Percentiles rank a stretch among this genome's conserved stretches.
phyloP scores from a whole-genome alignment of 2,797 vertebrate species.

The Sparus aurata region DNA sequence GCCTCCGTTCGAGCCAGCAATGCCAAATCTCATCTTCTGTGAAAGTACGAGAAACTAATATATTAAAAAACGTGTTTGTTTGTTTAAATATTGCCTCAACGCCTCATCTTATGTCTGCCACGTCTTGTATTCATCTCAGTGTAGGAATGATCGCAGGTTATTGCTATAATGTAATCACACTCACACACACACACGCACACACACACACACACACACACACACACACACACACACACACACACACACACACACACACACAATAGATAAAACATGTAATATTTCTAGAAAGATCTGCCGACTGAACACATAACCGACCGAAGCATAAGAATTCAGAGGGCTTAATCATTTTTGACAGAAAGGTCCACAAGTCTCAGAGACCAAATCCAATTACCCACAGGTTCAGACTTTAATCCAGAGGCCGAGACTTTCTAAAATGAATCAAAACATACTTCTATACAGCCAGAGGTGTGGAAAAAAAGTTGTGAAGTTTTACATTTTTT shows the following conservation, averaged over 20 bases:
- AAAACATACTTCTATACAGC: conserved; percentile 2
- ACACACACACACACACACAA: conserved; percentile 24
- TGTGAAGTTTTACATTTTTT: not conserved
- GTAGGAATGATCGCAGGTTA: not conserved
- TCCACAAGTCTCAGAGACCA: conserved; percentile 53
- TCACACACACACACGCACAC: not conserved
- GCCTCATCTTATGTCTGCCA: conserved; percentile 2
- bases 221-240: not conserved
- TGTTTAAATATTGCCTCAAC: not conserved
- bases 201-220: not conserved
- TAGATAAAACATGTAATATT: conserved; percentile 42
- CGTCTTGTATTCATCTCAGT: conserved; percentile 10
- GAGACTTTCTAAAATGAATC: conserved; percentile 46
- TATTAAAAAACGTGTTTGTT: not conserved
- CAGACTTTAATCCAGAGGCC: conserved; percentile 61
- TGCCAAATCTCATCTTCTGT: not conserved
- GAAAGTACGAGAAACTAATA: not conserved
- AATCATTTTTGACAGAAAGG: conserved; percentile 76
- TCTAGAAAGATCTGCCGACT: conserved; percentile 52
- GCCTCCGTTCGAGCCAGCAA: not conserved
- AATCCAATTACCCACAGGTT: conserved; percentile 73
- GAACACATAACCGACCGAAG: conserved; percentile 29
- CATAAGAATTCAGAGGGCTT: conserved; percentile 47
- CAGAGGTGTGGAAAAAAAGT: not conserved
- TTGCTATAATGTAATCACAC: conserved; percentile 11